Base-by-base conservation (phyloP, 2,113 vertebrate species). In the Osmerus mordax region DNA sequence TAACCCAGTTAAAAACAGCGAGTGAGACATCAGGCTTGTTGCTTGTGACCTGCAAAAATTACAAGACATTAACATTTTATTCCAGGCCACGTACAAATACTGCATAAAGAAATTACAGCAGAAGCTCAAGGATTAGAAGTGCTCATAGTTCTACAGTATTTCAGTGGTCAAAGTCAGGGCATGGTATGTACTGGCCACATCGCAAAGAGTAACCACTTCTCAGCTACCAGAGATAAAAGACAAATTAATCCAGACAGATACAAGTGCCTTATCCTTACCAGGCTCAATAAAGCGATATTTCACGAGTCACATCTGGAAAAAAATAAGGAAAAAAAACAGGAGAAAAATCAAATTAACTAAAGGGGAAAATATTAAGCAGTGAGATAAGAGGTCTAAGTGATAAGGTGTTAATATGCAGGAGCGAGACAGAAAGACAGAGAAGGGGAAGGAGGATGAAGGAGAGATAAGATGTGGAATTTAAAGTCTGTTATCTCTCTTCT, bases 331-430 rank as follows among this genome's bases (percentile, higher is more conserved):
- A 69, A 65, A 69, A 69, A 73, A 21, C 70, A 1, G 15, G 16
- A 29, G 11, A 65, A 65, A 54, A 61, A 82, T 84, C 77, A 77
- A 47, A 70, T 70, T 55, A 67, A 83, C 54, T 82, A 58, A 28
- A 74, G 23, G 36, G 72, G 36, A 54, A 69, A 58, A 76, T 77
- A 75, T 75, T 69, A 72, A 73, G 69, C 55, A 41, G 36, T 70
- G 11, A 80, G 82, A 83, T 87, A 84, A 84, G 80, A 73, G 54
- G 65, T 58, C 60, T 56, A 65, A 74, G 72, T 76, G 76, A 82
- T 84, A 67, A 79, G 73, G 64, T 77, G 60, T 84, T 83, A 81
- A 83, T 78, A 84, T 84, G 80, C 72, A 86, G 74, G 32, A 29
- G 67, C 25, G 36, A 16, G 58, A 80, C 55, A 73, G 56, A 59